Conservation (phyloP, 2,113 vertebrate genomes). For the Pollachius pollachius region DNA sequence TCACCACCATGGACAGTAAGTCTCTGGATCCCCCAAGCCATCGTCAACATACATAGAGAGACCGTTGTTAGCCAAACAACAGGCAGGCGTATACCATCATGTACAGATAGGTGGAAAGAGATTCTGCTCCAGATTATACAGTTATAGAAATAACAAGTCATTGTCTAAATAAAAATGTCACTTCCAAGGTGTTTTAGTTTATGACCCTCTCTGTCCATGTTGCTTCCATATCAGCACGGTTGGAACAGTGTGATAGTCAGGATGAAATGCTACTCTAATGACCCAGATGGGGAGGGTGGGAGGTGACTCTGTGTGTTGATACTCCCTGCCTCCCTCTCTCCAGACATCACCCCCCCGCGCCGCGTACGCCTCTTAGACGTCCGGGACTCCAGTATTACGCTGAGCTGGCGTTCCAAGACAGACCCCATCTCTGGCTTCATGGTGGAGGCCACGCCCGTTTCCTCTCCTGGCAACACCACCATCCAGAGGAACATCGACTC, state of each 20-base stretch:
- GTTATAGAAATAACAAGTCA: too few relatives aligned
- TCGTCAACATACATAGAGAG: too few relatives aligned
- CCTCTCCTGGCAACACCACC: constrained; percentile 72
- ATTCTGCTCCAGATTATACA: too few relatives aligned
- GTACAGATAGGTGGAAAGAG: too few relatives aligned
- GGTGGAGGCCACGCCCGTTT: constrained; percentile 77
- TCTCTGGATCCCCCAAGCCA: not conserved
- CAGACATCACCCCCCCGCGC: constrained; percentile 92
- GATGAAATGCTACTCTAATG: not conserved
- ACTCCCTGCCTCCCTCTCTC: constrained; percentile 3
- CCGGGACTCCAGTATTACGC: constrained; percentile 88
- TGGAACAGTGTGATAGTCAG: not conserved
- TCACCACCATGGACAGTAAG: constrained; percentile 88
- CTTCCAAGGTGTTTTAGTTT: not conserved
- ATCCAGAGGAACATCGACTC: constrained; percentile 80
- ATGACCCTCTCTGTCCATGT: too few relatives aligned
- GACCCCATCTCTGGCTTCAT: constrained; percentile 92
- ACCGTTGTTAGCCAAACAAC: too few relatives aligned
- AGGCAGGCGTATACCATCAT: too few relatives aligned
- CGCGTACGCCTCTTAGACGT: constrained; percentile 85
- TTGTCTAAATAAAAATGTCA: not conserved
- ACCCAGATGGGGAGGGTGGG: too few relatives aligned
- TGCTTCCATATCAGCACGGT: not conserved
- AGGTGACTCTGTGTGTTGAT: not conserved
- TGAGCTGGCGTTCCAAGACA: constrained; percentile 90